These are phyloP conservation scores for Malacosoma neustria DNA, from an alignment of 2,888 invertebrate genomes.

Conservation along the genomic window DNA sequence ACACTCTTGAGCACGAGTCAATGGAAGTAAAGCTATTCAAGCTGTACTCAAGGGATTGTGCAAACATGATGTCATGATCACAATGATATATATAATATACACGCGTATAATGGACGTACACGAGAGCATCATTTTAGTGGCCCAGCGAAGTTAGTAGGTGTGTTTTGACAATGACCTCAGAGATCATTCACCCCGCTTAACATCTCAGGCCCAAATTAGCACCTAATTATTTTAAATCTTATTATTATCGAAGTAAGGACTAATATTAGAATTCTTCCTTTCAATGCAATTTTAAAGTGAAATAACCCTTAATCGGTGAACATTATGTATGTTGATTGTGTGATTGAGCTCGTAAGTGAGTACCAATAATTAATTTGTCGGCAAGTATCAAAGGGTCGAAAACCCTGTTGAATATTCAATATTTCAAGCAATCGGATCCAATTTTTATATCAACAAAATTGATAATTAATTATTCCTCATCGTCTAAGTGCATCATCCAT, in stretches of 20 bases:
- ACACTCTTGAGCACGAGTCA: too few species aligned
- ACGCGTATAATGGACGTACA: slow-evolving; percentile 5
- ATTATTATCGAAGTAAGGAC: slow-evolving; percentile 10
- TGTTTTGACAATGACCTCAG: slow-evolving; percentile 66
- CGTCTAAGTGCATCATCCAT: too few species aligned
- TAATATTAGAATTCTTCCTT: slow-evolving; percentile 7
- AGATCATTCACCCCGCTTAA: slow-evolving; percentile 46
- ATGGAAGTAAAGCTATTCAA: too few species aligned
- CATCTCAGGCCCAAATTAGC: slow-evolving; percentile 4
- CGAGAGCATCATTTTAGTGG: slow-evolving; percentile 46
- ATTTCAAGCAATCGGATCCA: too few species aligned
- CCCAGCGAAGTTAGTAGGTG: slow-evolving; percentile 40
- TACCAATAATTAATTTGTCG: neutral
- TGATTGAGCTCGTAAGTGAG: slow-evolving; percentile 3
- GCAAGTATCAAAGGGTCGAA: neutral
- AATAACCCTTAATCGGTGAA: slow-evolving; percentile 10
- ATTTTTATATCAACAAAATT: too few species aligned
- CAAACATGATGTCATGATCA: neutral
- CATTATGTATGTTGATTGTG: slow-evolving; percentile 12
- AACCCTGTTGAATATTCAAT: too few species aligned
- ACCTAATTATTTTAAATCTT: slow-evolving; percentile 18
- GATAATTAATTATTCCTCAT: too few species aligned
- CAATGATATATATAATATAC: neutral
- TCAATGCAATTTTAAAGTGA: slow-evolving; percentile 13
- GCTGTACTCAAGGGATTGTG: neutral